Evolutionary conservation across 2,888 invertebrate genomes (phyloP).

Genomic region (Eledone cirrhosa): DNA sequence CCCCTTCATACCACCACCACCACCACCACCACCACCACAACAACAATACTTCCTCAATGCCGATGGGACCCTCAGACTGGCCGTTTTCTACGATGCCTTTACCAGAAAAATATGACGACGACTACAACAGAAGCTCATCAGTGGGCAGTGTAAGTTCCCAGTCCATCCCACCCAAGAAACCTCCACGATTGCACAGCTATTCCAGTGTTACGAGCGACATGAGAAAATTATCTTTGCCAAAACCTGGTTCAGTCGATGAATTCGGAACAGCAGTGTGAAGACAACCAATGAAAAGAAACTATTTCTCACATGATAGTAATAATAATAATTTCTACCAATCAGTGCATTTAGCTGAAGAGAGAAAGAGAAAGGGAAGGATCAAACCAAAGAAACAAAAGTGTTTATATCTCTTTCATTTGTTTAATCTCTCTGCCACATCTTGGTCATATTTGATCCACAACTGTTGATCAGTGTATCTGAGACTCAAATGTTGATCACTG

Average conservation of each 20-base stretch:
- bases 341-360: too few species aligned
- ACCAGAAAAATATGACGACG: not conserved
- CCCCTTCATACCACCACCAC: not conserved
- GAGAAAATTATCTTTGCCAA: not conserved
- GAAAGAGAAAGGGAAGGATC: too few species aligned
- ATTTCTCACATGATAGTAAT: not conserved
- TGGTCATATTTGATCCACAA: too few species aligned
- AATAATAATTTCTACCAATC: too few species aligned
- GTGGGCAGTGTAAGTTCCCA: not conserved
- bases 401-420: too few species aligned
- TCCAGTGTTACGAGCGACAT: not conserved
- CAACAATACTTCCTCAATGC: not conserved
- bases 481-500: too few species aligned
- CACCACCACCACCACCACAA: not conserved
- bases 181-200: constrained; percentile 14
- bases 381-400: too few species aligned
- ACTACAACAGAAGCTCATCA: not conserved
- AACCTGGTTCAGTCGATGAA: constrained; percentile 8
- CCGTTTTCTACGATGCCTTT: not conserved
- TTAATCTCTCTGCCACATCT: too few species aligned
- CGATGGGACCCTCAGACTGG: not conserved
- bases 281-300: not conserved
- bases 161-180: constrained; percentile 15
- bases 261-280: constrained; percentile 7
- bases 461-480: too few species aligned